Percentiles rank a stretch among this genome's conserved stretches.
Evolutionary conservation across 2,797 vertebrate species (phyloP).

Genomic region (Sus cebifrons): DNA sequence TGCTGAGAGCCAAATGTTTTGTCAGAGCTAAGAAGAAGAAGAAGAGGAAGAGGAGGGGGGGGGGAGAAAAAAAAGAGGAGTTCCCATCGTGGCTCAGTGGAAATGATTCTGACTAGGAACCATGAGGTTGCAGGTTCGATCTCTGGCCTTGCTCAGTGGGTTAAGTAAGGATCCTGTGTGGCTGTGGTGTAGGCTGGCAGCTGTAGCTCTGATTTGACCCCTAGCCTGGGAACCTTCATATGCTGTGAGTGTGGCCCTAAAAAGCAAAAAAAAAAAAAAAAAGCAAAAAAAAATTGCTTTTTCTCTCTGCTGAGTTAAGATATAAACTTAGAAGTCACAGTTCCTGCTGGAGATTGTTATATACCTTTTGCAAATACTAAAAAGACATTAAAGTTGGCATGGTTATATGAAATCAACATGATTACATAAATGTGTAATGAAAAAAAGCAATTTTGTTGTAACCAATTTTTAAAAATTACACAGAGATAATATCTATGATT

Average conservation of each 20-base stretch:
- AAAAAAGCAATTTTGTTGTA: constrained; percentile 74
- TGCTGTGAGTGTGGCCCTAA: no score
- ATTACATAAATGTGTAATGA: constrained; percentile 64
- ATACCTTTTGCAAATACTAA: constrained; percentile 61
- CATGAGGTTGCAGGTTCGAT: no score
- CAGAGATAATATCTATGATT: constrained; percentile 66
- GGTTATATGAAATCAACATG: constrained; percentile 59
- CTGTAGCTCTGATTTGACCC: no score
- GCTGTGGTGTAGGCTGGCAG: no score
- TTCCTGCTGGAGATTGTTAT: constrained; percentile 40
- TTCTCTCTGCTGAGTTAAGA: constrained; percentile 17
- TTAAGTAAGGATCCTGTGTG: no score
- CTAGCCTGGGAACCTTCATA: no score
- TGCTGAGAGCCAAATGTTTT: background rate
- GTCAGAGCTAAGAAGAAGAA: background rate
- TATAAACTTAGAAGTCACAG: constrained; percentile 49
- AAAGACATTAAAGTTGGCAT: constrained; percentile 68
- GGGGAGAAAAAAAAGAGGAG: no score
- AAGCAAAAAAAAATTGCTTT: background rate
- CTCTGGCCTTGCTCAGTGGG: no score
- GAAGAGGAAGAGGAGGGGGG: no score
- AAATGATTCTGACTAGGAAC: background rate
- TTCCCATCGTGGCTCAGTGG: no score
- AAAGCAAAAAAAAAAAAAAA: no score
- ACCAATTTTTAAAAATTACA: constrained; percentile 56